Conservation (phyloP, 2,113 vertebrate species). For the Hippocampus mohnikei region DNA sequence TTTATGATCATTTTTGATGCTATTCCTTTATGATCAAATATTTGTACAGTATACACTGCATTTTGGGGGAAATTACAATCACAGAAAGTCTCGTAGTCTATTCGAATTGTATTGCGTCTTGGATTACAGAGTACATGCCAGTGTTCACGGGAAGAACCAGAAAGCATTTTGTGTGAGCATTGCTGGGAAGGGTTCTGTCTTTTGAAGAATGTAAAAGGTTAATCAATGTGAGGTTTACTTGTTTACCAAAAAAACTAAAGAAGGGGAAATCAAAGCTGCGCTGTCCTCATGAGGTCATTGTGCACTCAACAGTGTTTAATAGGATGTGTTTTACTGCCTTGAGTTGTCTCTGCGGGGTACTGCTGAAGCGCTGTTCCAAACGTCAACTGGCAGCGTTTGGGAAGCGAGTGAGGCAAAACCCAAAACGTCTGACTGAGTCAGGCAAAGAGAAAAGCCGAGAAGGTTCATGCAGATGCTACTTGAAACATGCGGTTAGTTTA, state of each 20-base stretch:
- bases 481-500: not conserved
- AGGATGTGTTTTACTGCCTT: constrained; percentile 61
- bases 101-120: not conserved
- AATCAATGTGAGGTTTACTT: constrained; percentile 29
- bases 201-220: constrained; percentile 30
- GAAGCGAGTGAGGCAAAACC: constrained; percentile 57
- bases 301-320: constrained; percentile 66
- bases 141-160: not conserved
- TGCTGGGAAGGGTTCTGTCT: not conserved
- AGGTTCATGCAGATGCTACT: constrained; percentile 5
- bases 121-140: not conserved
- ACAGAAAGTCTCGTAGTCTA: no score
- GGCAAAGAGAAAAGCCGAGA: constrained; percentile 29
- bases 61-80: no score
- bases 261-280: constrained; percentile 47
- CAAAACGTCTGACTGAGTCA: constrained; percentile 40
- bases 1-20: no score
- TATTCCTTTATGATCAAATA: no score
- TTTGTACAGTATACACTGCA: no score
- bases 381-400: constrained; percentile 64
- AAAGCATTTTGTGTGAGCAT: not conserved
- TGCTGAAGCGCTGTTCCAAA: constrained; percentile 61
- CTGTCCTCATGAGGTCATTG: constrained; percentile 62
- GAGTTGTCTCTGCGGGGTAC: constrained; percentile 60
- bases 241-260: constrained; percentile 47